phyloP scores from a whole-genome alignment of 2,797 vertebrate genomes.

The Xenops minutus region DNA sequence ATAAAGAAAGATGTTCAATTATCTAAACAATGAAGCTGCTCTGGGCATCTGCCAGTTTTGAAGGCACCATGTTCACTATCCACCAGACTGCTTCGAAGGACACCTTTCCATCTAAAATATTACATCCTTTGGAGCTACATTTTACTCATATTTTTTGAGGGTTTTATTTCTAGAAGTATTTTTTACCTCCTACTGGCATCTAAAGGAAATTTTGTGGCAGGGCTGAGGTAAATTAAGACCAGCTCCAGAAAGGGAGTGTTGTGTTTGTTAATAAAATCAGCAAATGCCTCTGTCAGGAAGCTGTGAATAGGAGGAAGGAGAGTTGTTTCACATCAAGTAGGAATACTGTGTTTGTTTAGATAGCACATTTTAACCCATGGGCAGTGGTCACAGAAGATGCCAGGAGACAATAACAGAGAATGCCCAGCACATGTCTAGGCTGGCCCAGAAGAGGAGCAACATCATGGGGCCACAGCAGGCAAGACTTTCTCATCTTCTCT shows the following conservation, averaged over 20 bases:
- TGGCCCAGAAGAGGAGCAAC: not conserved
- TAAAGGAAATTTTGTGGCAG: not conserved
- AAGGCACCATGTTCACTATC: not conserved
- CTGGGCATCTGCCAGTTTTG: not conserved
- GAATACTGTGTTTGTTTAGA: not conserved
- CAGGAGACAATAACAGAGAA: not conserved
- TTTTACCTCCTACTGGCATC: not conserved
- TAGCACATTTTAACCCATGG: not conserved
- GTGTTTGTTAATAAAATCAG: not conserved
- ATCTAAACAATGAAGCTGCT: not conserved
- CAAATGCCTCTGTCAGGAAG: not conserved
- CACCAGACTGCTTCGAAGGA: not conserved
- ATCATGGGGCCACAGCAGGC: not conserved
- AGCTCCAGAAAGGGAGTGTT: not conserved
- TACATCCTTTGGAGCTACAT: not conserved
- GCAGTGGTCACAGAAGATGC: not conserved
- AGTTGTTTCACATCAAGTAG: not conserved
- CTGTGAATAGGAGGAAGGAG: not conserved
- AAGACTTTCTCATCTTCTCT: not conserved
- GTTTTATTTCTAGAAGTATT: not conserved
- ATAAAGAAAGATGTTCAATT: not conserved
- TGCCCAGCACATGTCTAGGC: fast-evolving
- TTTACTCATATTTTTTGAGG: not conserved
- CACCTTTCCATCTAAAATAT: not conserved
- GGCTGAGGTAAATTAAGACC: not conserved